Evolutionary conservation across 1,140 invertebrate genomes (phyloP).

Genomic region (Amyelois transitella): DNA sequence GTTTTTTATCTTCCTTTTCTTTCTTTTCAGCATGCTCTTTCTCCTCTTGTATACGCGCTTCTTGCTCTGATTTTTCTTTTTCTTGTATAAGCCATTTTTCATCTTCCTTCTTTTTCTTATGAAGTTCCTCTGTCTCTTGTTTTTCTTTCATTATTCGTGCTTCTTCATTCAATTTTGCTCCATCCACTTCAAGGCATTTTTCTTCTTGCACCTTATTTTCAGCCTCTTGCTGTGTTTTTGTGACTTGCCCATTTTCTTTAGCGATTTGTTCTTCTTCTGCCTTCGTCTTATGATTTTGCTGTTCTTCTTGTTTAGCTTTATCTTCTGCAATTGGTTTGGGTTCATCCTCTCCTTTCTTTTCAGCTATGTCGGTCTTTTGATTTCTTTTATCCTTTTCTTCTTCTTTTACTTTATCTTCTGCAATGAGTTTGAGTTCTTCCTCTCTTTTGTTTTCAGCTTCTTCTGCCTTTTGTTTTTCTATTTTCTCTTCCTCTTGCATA

Average conservation of each 20-base stretch:
- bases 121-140: slow-evolving; percentile 1
- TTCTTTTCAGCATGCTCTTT: slow-evolving; percentile 5
- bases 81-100: slow-evolving; percentile 20
- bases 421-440: slow-evolving; percentile 12
- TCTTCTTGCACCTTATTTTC: slow-evolving; percentile 16
- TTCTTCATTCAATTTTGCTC: slow-evolving; percentile 7
- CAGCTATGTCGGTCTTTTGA: slow-evolving; percentile 12
- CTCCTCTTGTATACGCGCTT: slow-evolving; percentile 17
- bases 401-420: slow-evolving; percentile 9
- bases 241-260: slow-evolving; percentile 16
- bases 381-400: slow-evolving; percentile 13
- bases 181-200: slow-evolving; percentile 15
- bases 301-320: slow-evolving; percentile 16
- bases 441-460: slow-evolving; percentile 7
- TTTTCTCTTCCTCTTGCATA: background rate
- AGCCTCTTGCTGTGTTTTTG: slow-evolving; percentile 6
- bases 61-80: slow-evolving; percentile 11
- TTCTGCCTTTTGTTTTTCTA: slow-evolving; percentile 13
- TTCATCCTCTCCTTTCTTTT: slow-evolving; percentile 22
- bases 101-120: background rate
- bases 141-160: background rate
- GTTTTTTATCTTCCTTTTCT: slow-evolving; percentile 19
- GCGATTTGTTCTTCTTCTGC: slow-evolving; percentile 17
- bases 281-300: slow-evolving; percentile 17
- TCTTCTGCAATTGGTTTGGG: slow-evolving; percentile 19